Evolutionary conservation across 2,888 invertebrate genomes (phyloP).

Genomic region (Caenorhabditis panamensis): DNA sequence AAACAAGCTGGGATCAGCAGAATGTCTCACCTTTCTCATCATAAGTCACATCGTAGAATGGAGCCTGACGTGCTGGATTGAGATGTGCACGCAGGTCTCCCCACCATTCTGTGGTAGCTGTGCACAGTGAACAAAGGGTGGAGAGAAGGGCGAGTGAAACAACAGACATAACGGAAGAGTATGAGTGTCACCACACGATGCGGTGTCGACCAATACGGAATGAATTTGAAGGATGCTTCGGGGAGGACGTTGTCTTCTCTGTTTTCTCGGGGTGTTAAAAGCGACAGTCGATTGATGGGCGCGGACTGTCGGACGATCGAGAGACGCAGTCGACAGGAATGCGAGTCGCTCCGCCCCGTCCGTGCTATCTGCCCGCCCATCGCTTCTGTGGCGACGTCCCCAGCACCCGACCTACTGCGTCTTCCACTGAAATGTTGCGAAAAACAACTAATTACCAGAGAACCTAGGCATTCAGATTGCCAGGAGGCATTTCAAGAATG

Average conservation of each 20-base stretch:
- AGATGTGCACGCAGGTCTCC: constrained; percentile 80
- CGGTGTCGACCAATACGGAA: constrained; percentile 50
- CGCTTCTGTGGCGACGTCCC: constrained; percentile 22
- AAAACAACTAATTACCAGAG: constrained; percentile 45
- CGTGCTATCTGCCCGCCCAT: constrained; percentile 39
- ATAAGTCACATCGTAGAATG: constrained; percentile 80
- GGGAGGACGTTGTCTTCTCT: constrained; percentile 25
- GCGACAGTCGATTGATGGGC: constrained; percentile 43
- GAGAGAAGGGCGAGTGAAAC: constrained; percentile 20
- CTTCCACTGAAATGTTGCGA: constrained; percentile 31
- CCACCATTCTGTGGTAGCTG: constrained; percentile 80
- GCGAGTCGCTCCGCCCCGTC: constrained; percentile 34
- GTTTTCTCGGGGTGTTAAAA: constrained; percentile 59
- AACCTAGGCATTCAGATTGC: neutral
- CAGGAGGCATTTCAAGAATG: neutral
- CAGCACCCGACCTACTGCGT: constrained; percentile 23
- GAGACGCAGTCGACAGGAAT: constrained; percentile 57
- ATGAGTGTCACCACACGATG: constrained; percentile 35
- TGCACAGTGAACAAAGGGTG: constrained; percentile 15
- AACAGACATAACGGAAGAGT: constrained; percentile 22
- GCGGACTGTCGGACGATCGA: constrained; percentile 4
- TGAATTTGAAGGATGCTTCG: constrained; percentile 39
- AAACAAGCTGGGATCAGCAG: neutral
- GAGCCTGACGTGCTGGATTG: constrained; percentile 75
- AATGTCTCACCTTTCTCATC: constrained; percentile 77